Conservation (phyloP, 2,113 vertebrate genomes). For the Pelecanus crispus region DNA sequence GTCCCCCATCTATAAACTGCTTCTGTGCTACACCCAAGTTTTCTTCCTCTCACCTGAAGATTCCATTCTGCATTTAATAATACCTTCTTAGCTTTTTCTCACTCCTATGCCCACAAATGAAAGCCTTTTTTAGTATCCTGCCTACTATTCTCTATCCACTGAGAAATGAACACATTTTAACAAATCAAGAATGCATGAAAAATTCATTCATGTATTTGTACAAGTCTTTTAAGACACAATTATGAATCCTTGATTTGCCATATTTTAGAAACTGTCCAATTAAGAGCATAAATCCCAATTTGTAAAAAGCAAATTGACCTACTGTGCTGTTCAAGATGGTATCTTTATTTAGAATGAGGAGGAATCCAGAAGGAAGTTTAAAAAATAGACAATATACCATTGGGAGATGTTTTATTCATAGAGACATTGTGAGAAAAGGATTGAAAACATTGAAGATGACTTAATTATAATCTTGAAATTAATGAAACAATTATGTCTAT, state of each 20-base stretch:
- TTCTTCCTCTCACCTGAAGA: neutral
- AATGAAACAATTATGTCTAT: conserved; percentile 1
- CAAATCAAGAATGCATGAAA: conserved; percentile 46
- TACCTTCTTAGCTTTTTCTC: neutral
- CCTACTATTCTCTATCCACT: neutral
- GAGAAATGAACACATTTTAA: conserved; percentile 24
- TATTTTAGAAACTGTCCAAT: conserved; percentile 33
- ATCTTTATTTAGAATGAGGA: conserved; percentile 38
- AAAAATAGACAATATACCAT: conserved; percentile 9
- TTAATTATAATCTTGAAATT: conserved; percentile 26
- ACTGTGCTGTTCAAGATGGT: neutral
- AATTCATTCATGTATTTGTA: conserved; percentile 54
- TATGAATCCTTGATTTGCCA: neutral
- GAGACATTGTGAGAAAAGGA: conserved; percentile 4
- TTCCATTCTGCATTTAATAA: neutral
- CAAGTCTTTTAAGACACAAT: conserved; percentile 33
- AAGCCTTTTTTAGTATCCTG: neutral
- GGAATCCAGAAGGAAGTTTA: neutral
- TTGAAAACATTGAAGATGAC: neutral
- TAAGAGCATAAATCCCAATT: conserved; percentile 21
- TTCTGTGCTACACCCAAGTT: neutral
- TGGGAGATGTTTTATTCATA: conserved; percentile 49
- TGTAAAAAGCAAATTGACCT: conserved; percentile 37
- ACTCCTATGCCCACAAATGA: neutral
- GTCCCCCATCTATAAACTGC: neutral